Percentiles rank a stretch among this genome's conserved stretches.
These are phyloP conservation scores for Oxyura jamaicensis DNA, from an alignment of 2,113 vertebrate genomes.

Conservation along the genomic window DNA sequence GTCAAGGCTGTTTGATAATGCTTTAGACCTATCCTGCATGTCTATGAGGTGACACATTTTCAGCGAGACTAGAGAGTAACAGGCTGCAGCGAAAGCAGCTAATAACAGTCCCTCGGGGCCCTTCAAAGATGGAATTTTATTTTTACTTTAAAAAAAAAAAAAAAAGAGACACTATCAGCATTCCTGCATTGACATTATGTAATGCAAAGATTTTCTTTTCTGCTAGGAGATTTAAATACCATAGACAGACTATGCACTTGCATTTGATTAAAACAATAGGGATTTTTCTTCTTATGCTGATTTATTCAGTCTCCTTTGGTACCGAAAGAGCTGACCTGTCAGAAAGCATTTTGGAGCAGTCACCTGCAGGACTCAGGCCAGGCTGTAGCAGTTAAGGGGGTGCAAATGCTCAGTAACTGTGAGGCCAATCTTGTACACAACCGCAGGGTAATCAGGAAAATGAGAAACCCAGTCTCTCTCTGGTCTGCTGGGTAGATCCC, in stretches of 20 bases:
- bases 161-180: not conserved
- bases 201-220: not conserved
- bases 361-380: not conserved
- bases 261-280: not conserved
- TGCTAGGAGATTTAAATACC: not conserved
- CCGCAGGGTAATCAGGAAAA: not conserved
- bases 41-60: not conserved
- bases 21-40: not conserved
- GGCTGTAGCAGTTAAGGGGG: not conserved
- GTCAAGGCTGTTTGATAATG: not conserved
- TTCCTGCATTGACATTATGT: rapidly evolving
- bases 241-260: not conserved
- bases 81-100: not conserved
- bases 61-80: not conserved
- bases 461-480: not conserved
- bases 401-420: not conserved
- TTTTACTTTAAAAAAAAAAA: not conserved
- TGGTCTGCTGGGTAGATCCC: not conserved
- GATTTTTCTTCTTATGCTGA: not conserved
- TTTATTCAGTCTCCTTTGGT: not conserved
- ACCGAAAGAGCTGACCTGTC: not conserved
- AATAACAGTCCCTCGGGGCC: not conserved
- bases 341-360: not conserved
- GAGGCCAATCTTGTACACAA: not conserved
- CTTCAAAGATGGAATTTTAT: not conserved